Evolutionary conservation across 30 jellyfish, hydroid and myxozoan species (phyloP), one percentile per base, ranked within the genome.

Genomic region (Mastigias papua): DNA sequence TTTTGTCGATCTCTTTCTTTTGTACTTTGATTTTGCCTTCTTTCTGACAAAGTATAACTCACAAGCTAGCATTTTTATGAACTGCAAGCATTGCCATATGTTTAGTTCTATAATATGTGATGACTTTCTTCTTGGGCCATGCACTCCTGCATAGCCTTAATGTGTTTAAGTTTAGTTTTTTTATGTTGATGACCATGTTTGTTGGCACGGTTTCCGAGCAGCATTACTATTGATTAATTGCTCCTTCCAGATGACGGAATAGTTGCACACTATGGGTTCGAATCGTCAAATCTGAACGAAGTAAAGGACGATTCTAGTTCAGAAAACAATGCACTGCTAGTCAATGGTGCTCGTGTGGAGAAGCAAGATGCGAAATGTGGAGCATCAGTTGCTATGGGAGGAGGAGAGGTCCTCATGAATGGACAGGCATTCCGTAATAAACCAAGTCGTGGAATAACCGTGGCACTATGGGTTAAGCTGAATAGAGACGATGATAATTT

Each of bases 391-490:
- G 98, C 91, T 25, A 20, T 95, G 86, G 63, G 81, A 37, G 97
- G 97, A 35, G 99, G 99, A 73, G 99, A 95, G 68, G 83, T 95
- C 4, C 84, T 90, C 9, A 76, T 95, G 90, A 82, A 88, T 48
- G 97, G 98, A 11, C 95, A 90, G 70, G 60, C 96, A n/a, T 80
- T 95, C 35, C 71, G 76, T 28, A 81, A 90, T 61, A 89, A 90
- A 74, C 96, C 95, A 21, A 62, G 85, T 54, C 93, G 71, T 34
- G 97, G 97, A 19, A 86, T 95, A 26, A 95, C 98, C 19, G 88
- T 95, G 32, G 99, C 99, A 34, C 51, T 95, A 98, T 95, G 99
- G 99, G 97, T 95, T 32, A 95, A 91, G 54, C 88, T 95, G 71
- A 90, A 74, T 32, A 77, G 90, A 13, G 99, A 95, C 37, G 98